Conservation (phyloP, 2,113 vertebrate species). For the Alaudala cheleensis region DNA sequence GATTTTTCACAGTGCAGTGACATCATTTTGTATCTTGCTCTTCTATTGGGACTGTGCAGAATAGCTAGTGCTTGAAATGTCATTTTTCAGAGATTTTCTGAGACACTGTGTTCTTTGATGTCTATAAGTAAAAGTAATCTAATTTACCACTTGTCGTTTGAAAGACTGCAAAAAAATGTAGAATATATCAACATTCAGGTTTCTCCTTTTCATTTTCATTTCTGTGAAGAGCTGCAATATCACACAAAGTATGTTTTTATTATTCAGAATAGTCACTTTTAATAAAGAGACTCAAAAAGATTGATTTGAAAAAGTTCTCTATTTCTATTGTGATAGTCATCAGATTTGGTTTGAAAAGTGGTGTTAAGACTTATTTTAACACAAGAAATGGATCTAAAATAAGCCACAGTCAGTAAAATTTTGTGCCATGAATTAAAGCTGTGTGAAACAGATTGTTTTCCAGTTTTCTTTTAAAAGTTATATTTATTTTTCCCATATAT, state of each 20-base stretch:
- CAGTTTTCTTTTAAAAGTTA: not conserved
- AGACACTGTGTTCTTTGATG: conserved; percentile 12
- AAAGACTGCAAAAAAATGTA: not conserved
- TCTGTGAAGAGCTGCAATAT: not conserved
- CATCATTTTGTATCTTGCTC: not conserved
- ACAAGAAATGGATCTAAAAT: not conserved
- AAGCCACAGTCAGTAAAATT: not conserved
- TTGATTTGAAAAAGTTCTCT: not conserved
- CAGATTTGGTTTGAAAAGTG: not conserved
- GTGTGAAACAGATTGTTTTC: not conserved
- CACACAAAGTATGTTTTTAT: not conserved
- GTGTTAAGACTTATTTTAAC: not conserved
- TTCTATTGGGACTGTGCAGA: not conserved
- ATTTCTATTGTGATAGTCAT: not conserved
- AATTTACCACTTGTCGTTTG: not conserved
- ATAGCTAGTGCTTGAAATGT: not conserved
- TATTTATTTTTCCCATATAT: not conserved
- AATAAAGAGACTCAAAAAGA: not conserved
- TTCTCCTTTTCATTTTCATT: not conserved
- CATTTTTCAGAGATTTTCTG: not conserved
- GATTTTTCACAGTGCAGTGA: not conserved
- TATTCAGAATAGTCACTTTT: not conserved
- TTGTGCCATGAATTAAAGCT: not conserved
- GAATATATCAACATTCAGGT: not conserved
- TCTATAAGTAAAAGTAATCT: conserved; percentile 22